Conservation (phyloP, 2,797 vertebrate genomes). For the Anas bernieri region DNA sequence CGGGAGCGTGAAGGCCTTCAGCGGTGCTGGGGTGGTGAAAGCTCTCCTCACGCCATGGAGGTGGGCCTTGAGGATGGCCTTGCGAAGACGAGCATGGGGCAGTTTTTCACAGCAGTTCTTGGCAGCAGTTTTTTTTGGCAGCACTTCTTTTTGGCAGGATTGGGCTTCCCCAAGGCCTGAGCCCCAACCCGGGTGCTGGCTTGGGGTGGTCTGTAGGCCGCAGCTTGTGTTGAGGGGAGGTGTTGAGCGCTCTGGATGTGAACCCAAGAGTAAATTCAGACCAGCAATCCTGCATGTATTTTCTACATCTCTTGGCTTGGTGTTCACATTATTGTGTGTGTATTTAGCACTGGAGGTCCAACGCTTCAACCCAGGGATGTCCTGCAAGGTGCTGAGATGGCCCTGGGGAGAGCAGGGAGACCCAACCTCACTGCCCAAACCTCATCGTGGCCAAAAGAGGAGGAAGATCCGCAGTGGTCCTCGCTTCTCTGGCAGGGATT, state of each 20-base stretch:
- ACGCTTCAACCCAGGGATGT: neutral
- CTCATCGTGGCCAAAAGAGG: rapidly evolving
- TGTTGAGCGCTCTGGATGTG: neutral
- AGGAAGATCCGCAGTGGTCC: neutral
- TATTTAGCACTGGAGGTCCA: neutral
- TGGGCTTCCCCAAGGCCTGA: neutral
- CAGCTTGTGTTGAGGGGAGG: neutral
- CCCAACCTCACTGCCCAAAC: rapidly evolving
- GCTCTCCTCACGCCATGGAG: neutral
- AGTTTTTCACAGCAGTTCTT: neutral
- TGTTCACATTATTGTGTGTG: rapidly evolving
- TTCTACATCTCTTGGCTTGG: rapidly evolving
- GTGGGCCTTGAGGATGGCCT: neutral
- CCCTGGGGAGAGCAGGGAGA: neutral
- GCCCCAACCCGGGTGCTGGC: neutral
- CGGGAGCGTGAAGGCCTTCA: neutral
- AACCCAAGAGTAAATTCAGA: neutral
- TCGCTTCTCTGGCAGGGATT: neutral
- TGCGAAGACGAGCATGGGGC: neutral
- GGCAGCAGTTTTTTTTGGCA: neutral
- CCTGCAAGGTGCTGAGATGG: neutral
- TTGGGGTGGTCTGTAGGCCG: neutral
- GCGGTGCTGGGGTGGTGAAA: rapidly evolving
- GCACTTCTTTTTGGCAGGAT: neutral
- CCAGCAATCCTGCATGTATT: rapidly evolving